Evolutionary conservation across 2,113 vertebrate species (phyloP).

Genomic region (Corydoras sp.): DNA sequence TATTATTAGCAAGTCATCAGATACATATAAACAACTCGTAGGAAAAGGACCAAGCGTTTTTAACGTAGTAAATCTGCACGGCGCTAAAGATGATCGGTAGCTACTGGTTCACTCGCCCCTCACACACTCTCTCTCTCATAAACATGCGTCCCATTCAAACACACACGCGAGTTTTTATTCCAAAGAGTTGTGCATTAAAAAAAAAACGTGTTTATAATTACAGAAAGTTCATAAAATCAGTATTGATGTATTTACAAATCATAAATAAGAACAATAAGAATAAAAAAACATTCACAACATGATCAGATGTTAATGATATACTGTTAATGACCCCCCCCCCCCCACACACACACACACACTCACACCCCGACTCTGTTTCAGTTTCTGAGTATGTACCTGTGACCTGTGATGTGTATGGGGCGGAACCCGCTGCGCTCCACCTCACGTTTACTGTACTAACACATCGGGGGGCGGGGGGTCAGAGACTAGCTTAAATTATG

Average conservation of each 20-base stretch:
- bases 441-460: too few relatives aligned
- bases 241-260: constrained; percentile 84
- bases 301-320: constrained; percentile 31
- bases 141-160: constrained; percentile 31
- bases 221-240: constrained; percentile 77
- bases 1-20: constrained; percentile 85
- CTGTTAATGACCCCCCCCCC: not conserved
- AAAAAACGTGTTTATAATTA: constrained; percentile 48
- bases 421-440: too few relatives aligned
- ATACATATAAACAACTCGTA: constrained; percentile 90
- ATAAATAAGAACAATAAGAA: constrained; percentile 58
- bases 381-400: too few relatives aligned
- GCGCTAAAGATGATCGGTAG: constrained; percentile 68
- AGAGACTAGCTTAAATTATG: too few relatives aligned
- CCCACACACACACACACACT: too few relatives aligned
- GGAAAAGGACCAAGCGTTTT: constrained; percentile 67
- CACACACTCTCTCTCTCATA: constrained; percentile 9
- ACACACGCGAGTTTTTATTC: not conserved
- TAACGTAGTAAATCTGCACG: constrained; percentile 49
- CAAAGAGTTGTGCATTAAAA: constrained; percentile 72
- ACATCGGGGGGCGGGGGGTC: too few relatives aligned
- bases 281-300: constrained; percentile 69
- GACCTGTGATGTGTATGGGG: too few relatives aligned
- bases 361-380: too few relatives aligned
- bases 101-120: constrained; percentile 35